phyloP scores from a whole-genome alignment of 2,113 vertebrate species.

The Nesoenas mayeri region DNA sequence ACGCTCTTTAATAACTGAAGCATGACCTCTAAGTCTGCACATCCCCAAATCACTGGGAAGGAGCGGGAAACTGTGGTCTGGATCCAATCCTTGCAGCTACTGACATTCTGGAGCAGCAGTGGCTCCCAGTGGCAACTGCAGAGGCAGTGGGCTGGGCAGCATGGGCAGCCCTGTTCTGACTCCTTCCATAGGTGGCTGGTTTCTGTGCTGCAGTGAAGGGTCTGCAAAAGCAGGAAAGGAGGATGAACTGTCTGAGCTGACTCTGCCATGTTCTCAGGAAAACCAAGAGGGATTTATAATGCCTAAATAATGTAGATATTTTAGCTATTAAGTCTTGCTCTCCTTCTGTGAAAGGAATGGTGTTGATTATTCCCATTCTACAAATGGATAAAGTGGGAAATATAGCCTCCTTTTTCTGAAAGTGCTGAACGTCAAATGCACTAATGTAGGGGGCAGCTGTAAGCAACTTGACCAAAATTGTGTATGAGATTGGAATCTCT shows the following conservation, averaged over 20 bases:
- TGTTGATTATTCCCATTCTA: neutral
- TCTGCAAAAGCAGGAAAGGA: neutral
- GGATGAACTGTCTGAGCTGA: neutral
- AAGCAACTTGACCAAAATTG: neutral
- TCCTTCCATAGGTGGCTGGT: neutral
- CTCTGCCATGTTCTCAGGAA: neutral
- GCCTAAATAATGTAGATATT: neutral
- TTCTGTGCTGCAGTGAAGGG: neutral
- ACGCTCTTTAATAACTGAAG: neutral
- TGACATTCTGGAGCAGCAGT: neutral
- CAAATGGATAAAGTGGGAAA: neutral
- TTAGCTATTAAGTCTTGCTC: neutral
- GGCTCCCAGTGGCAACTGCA: neutral
- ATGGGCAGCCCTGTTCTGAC: neutral
- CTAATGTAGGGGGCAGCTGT: neutral
- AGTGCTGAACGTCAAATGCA: neutral
- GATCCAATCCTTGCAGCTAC: neutral
- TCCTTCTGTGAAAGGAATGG: fast-evolving
- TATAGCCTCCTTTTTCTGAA: neutral
- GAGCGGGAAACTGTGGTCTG: neutral
- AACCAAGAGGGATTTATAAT: neutral
- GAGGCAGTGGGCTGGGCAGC: neutral
- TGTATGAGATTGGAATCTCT: neutral
- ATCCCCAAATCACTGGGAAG: neutral
- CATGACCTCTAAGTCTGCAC: neutral